These are phyloP conservation scores for Acipenser oxyrinchus DNA, from an alignment of 2,797 vertebrate genomes.

Conservation along the genomic window DNA sequence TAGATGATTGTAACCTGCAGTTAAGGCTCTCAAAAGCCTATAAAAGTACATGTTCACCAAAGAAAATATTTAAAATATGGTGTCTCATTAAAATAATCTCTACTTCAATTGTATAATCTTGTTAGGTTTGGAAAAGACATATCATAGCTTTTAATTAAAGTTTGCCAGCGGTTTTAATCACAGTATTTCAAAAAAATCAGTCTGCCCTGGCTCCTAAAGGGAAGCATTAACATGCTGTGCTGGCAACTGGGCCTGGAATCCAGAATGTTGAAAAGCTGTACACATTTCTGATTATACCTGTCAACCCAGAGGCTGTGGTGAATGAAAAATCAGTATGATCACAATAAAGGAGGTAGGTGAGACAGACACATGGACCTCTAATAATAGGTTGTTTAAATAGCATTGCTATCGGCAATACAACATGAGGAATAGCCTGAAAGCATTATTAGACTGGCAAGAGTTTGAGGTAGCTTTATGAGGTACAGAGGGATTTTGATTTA, in stretches of 20 bases:
- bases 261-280: background rate
- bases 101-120: background rate
- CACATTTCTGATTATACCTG: conserved; percentile 5
- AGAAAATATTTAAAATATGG: background rate
- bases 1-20: too few relatives aligned
- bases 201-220: background rate
- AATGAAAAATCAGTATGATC: background rate
- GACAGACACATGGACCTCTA: background rate
- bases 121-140: background rate
- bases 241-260: background rate
- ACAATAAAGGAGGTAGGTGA: background rate
- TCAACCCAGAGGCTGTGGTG: background rate
- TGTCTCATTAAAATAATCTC: background rate
- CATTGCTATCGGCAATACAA: background rate
- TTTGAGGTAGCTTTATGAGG: conserved; percentile 8
- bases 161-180: conserved; percentile 12
- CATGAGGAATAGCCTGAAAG: background rate
- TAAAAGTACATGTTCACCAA: too few relatives aligned
- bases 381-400: conserved; percentile 8
- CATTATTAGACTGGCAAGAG: background rate
- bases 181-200: background rate
- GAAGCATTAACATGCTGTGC: conserved; percentile 3
- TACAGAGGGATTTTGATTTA: background rate
- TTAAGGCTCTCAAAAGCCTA: too few relatives aligned
- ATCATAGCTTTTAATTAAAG: conserved; percentile 6